phyloP scores from a whole-genome alignment of 2,113 vertebrate species.

The Brevimyrus niger region DNA sequence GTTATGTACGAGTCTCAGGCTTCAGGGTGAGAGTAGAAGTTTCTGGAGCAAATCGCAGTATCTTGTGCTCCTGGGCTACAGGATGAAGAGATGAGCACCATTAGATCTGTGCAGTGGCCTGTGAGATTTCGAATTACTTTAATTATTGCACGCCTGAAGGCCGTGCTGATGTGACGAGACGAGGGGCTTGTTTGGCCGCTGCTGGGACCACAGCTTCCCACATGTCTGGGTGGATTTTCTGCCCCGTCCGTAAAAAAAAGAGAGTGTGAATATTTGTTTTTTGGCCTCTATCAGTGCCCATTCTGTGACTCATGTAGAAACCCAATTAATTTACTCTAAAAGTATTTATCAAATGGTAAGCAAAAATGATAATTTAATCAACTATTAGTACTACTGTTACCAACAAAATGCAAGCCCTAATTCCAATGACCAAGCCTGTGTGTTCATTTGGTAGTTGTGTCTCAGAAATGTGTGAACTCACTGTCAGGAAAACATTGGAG shows the following conservation, averaged over 20 bases:
- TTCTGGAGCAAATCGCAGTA: neutral
- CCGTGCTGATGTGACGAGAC: slow-evolving; percentile 33
- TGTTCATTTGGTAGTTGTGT: neutral
- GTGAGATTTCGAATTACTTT: slow-evolving; percentile 63
- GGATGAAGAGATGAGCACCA: slow-evolving; percentile 30
- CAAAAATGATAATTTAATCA: neutral
- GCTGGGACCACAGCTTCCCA: slow-evolving; percentile 33
- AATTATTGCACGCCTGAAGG: slow-evolving; percentile 55
- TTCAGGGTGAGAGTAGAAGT: neutral
- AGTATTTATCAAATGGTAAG: neutral
- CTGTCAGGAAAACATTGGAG: neutral
- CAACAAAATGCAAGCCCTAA: neutral
- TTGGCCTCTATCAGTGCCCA: neutral
- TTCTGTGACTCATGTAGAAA: neutral
- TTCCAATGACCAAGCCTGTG: neutral
- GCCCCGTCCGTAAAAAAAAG: neutral
- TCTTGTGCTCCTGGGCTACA: neutral
- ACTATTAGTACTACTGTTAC: neutral
- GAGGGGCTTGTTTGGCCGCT: slow-evolving; percentile 45
- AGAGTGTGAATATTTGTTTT: slow-evolving; percentile 8
- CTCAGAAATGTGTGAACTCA: neutral
- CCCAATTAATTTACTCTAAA: neutral
- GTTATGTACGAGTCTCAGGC: neutral
- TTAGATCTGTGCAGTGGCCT: slow-evolving; percentile 58
- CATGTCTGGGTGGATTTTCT: slow-evolving; percentile 30